Evolutionary conservation across 1,140 invertebrate genomes (phyloP).

Genomic region (Drosophila tani): DNA sequence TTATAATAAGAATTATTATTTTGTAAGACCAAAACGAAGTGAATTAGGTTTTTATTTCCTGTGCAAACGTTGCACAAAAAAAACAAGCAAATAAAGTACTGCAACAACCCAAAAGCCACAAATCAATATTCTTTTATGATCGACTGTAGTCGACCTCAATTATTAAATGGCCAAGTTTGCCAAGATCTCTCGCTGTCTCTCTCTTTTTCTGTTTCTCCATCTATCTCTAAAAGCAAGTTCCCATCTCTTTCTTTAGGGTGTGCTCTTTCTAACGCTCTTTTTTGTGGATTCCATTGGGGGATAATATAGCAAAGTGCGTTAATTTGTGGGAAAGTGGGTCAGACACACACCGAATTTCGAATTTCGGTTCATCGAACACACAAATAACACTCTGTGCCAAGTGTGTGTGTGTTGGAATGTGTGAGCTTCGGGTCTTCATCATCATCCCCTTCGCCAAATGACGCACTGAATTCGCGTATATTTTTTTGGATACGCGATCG

Average conservation of each 20-base stretch:
- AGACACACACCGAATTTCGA: conserved; percentile 56
- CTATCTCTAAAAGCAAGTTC: background rate
- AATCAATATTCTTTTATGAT: conserved; percentile 58
- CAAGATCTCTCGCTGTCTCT: background rate
- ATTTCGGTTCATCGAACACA: conserved; percentile 81
- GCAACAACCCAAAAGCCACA: conserved; percentile 13
- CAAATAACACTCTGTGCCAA: conserved; percentile 58
- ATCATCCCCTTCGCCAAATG: conserved; percentile 28
- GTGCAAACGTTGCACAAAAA: background rate
- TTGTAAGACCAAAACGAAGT: no score
- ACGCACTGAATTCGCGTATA: conserved; percentile 37
- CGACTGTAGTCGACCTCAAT: conserved; percentile 54
- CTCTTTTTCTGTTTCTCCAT: background rate
- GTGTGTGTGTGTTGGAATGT: conserved; percentile 36
- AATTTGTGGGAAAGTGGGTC: conserved; percentile 77
- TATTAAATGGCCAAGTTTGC: conserved; percentile 46
- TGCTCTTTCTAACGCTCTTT: conserved; percentile 41
- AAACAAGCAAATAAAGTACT: conserved; percentile 17
- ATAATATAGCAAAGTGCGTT: conserved; percentile 68
- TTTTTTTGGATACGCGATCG: conserved; percentile 42
- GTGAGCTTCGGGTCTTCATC: background rate
- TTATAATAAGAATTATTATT: no score
- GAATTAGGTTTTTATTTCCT: background rate
- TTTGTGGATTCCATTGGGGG: conserved; percentile 76
- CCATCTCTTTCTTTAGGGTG: conserved; percentile 12